phyloP scores from a whole-genome alignment of 2,888 invertebrate species.

The Hermodice carunculata region DNA sequence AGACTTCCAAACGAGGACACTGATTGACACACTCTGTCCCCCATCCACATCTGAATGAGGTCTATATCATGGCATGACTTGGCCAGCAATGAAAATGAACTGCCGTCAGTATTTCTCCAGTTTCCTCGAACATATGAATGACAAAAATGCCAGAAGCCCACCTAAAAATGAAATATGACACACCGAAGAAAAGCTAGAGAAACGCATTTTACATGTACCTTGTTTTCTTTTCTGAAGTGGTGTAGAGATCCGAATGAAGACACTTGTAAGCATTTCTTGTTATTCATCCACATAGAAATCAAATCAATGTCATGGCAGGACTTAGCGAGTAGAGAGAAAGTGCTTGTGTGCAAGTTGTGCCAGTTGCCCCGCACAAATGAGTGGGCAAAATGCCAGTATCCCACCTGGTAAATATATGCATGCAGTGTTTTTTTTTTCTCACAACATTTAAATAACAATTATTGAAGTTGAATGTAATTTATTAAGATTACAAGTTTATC shows the following conservation, averaged over 20 bases:
- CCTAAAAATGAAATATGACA: no score
- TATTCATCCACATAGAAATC: conserved; percentile 67
- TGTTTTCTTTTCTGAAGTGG: conserved; percentile 66
- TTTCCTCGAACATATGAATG: conserved; percentile 70
- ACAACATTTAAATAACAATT: no score
- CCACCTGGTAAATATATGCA: conserved; percentile 31
- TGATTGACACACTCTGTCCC: conserved; percentile 49
- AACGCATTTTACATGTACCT: conserved; percentile 44
- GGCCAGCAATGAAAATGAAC: conserved; percentile 67
- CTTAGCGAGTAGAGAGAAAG: conserved; percentile 69
- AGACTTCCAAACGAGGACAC: conserved; percentile 66
- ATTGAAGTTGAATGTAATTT: no score
- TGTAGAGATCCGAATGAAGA: conserved; percentile 67
- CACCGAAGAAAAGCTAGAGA: no score
- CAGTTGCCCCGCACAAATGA: conserved; percentile 71
- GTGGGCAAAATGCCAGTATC: conserved; percentile 71
- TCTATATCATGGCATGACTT: conserved; percentile 71
- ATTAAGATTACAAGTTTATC: no score
- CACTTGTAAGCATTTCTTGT: conserved; percentile 52
- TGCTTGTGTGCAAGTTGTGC: conserved; percentile 64
- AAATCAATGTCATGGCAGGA: conserved; percentile 72
- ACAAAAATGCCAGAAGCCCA: conserved; percentile 62
- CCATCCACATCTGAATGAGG: conserved; percentile 68
- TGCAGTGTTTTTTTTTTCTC: no score
- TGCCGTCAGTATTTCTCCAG: conserved; percentile 66